These are phyloP conservation scores for Passer montanus DNA, from an alignment of 2,113 vertebrate genomes.

Conservation along the genomic window DNA sequence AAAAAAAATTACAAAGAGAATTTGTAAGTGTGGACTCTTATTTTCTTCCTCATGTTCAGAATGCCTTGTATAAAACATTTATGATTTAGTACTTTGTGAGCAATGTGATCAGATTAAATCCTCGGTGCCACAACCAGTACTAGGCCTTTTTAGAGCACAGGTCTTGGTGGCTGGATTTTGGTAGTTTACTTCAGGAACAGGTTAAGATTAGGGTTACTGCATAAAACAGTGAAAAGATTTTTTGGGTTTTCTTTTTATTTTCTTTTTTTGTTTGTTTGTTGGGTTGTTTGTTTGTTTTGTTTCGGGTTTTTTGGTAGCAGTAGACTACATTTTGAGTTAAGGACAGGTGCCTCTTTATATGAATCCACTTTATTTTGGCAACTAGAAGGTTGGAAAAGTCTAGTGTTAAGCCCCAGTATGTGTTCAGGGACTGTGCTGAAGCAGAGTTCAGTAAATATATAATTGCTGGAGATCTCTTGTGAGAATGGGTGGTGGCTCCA, in stretches of 20 bases:
- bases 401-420: background rate
- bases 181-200: background rate
- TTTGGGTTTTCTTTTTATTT: no score
- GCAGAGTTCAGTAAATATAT: background rate
- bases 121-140: background rate
- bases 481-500: background rate
- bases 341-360: background rate
- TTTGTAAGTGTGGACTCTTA: background rate
- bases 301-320: background rate
- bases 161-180: background rate
- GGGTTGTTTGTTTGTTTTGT: no score
- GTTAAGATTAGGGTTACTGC: background rate
- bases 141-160: background rate
- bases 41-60: background rate
- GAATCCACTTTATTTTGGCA: background rate
- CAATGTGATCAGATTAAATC: background rate
- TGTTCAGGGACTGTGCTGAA: background rate
- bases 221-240: background rate
- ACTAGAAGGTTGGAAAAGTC: background rate
- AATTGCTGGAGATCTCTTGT: background rate
- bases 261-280: background rate
- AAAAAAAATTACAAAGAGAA: background rate
- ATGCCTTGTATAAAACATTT: background rate
- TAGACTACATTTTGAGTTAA: background rate
- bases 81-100: background rate